phyloP scores from a whole-genome alignment of 1,140 invertebrate genomes.

The Leucophenga varia region DNA sequence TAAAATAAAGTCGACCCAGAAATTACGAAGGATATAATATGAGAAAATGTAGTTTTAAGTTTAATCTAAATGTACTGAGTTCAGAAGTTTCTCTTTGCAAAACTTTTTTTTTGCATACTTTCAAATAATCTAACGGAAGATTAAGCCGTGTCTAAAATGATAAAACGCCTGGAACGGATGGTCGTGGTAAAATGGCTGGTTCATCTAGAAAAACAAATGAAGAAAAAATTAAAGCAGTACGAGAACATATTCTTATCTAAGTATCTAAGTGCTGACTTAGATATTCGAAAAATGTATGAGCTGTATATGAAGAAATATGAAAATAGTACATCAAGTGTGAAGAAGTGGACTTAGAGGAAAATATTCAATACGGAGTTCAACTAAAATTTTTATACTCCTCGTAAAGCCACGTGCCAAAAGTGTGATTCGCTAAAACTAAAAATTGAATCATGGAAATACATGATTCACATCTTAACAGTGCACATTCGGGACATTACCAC shows the following conservation, averaged over 20 bases:
- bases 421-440: too few species aligned
- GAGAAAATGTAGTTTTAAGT: conserved; percentile 4
- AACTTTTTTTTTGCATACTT: not conserved
- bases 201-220: conserved; percentile 11
- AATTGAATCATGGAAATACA: too few species aligned
- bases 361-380: too few species aligned
- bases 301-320: too few species aligned
- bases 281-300: too few species aligned
- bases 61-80: conserved; percentile 2
- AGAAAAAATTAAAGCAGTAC: conserved; percentile 6
- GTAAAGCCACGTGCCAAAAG: too few species aligned
- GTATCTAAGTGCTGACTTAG: too few species aligned
- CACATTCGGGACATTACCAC: too few species aligned
- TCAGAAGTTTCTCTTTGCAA: conserved; percentile 1
- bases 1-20: not conserved
- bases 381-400: too few species aligned
- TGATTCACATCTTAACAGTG: too few species aligned
- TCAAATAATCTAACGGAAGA: conserved; percentile 1
- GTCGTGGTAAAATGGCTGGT: conserved; percentile 8
- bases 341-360: too few species aligned
- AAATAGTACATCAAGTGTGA: too few species aligned
- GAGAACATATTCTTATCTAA: conserved; percentile 12
- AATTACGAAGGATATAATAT: conserved; percentile 3
- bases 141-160: conserved; percentile 6
- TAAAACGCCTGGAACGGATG: conserved; percentile 5